Evolutionary conservation across 2,888 invertebrate genomes (phyloP).

Genomic region (Protonemura montana): DNA sequence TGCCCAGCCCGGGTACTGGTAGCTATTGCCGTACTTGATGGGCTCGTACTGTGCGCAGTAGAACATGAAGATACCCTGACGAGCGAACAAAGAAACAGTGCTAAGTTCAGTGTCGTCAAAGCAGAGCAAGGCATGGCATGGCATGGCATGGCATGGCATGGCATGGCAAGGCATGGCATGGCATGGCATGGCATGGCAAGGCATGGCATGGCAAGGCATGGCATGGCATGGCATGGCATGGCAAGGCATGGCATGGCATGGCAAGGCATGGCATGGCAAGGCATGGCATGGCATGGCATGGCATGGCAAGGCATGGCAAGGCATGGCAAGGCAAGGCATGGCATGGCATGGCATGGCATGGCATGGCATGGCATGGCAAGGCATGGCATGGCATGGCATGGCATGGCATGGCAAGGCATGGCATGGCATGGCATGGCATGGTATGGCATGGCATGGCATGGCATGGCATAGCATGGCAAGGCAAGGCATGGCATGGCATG

Average conservation of each 20-base stretch:
- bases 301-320: not conserved
- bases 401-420: not conserved
- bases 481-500: not conserved
- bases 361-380: not conserved
- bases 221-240: not conserved
- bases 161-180: not conserved
- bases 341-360: not conserved
- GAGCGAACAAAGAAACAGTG: not conserved
- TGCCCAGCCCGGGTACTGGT: constrained; percentile 69
- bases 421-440: not conserved
- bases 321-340: not conserved
- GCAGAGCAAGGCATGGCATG: not conserved
- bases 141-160: not conserved
- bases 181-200: not conserved
- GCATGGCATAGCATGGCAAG: not conserved
- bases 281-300: not conserved
- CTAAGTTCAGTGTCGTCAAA: not conserved
- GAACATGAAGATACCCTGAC: constrained; percentile 69
- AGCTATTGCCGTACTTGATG: constrained; percentile 64
- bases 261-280: not conserved
- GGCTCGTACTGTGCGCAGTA: constrained; percentile 68
- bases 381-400: not conserved
- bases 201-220: not conserved
- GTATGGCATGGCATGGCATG: not conserved
- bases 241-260: not conserved